Base-by-base conservation (phyloP, 2,797 vertebrate genomes). In the Gadopsis marmoratus region DNA sequence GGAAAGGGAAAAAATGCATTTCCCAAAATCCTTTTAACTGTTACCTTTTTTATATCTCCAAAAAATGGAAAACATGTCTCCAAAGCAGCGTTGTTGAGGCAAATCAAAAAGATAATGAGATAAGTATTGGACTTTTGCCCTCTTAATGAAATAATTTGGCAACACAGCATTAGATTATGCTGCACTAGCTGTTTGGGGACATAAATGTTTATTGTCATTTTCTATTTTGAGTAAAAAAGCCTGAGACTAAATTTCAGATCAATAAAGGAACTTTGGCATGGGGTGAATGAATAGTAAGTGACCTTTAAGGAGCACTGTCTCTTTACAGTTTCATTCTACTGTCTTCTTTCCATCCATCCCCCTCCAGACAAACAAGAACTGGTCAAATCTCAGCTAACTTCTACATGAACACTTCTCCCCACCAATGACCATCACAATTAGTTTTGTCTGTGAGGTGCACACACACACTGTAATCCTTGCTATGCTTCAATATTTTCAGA, bases 391-490 rank as follows among this genome's bases (percentile, higher is more conserved):
- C 26, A 7, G 29, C 37, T 10, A 8, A 67, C 35, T 23, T 66
- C 13, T 43, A 39, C 45, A 16, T 17, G 33, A 70, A 65, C 61
- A 45, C 29, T 41, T 76, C 23, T 26, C 63, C 7, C 53, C 33
- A 43, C 26, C 55, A 53, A 3, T 4, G 51, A 21, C 55, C 5
- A 23, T 33, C 61, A 11, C n/a, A 5, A 33, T 71, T 3, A 10
- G 54, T 80, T 78, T 74, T 16, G 43, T 53, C 26, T 71, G 21
- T 35, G 5, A 68, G 26, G 16, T 54, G 19, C 55, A 39, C 16
- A 39, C n/a, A 37, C n/a, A 26, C 73, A 6, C 0, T 55, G 31
- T 54, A n/a, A 47, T 31, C 26, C 47, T 60, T 12, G 11, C 17
- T 31, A 31, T 19, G 56, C 35, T 45, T 33, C 5, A 1, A n/a